Evolutionary conservation across 1,140 invertebrate genomes (phyloP), one percentile per base, ranked within the genome.

Genomic region (Euschistus heros): DNA sequence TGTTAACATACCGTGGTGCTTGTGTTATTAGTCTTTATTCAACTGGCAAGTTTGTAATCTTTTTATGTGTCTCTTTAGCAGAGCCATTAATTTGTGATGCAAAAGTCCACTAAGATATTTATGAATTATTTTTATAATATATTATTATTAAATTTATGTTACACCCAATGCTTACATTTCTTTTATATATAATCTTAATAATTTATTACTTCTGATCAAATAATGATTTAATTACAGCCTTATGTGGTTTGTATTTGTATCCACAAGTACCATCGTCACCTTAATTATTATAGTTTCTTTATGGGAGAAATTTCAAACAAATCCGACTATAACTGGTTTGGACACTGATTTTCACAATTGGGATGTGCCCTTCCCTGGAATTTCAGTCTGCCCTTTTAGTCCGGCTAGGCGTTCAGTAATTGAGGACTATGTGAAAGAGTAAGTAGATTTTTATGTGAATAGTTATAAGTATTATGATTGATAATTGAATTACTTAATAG

Each of bases 251-350:
- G 78, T 80, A 65, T 86, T 86, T 69, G 84, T 84, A 7, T 74
- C 80, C 1, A 77, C 82, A 47, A 85, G 85, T 0, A 78, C 82
- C 2, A 79, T 86, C 0, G 80, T 84, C 0, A 84, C 85, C 0
- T 77, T 82, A 50, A 81, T 85, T 26, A 86, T 86, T 63, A 88
- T 88, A 60, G 78, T 84, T 20, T 86, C 82, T 68, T 77, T 89
- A 22, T 86, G 85, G 84, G 80, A 85, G 68, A 88, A 87, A 72
- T 89, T 89, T 74, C 84, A 87, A 77, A 88, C 84, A 0, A 86
- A 86, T 75, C 86, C 87, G 2, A 88, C 86, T 0, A 86, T 88
- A n/a, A 88, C 85, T 20, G 86, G 81, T 2, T 63, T 77, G 7
- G 72, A 74, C 59, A 73, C 85, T 2, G 85, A 86, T 73, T 86